Evolutionary conservation across 2,113 vertebrate species (phyloP).

Genomic region (Ctenodactylus gundi): DNA sequence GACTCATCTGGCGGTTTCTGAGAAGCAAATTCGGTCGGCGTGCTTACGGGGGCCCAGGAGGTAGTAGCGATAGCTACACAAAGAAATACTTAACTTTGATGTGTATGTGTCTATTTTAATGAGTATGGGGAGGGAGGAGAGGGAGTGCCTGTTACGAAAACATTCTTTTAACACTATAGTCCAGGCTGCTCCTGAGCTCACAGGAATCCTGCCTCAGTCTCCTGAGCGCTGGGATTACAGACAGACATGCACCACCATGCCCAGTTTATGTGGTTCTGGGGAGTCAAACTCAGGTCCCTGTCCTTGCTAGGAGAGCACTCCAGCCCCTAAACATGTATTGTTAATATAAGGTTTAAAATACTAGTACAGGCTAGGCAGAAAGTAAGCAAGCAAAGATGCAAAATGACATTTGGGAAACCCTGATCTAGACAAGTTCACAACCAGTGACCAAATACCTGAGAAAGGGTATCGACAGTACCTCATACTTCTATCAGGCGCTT

Average conservation of each 20-base stretch:
- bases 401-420: neutral
- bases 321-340: neutral
- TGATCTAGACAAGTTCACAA: neutral
- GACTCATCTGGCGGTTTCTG: neutral
- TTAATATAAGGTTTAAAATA: neutral
- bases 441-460: neutral
- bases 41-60: neutral
- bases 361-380: neutral
- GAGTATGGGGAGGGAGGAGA: neutral
- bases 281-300: too few species aligned
- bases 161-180: too few species aligned
- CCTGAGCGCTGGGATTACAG: too few species aligned
- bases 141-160: neutral
- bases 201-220: too few species aligned
- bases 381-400: neutral
- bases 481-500: neutral
- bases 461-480: neutral
- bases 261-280: too few species aligned
- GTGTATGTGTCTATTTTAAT: neutral
- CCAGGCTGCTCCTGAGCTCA: too few species aligned
- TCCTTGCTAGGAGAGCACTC: too few species aligned
- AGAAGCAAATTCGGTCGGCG: neutral
- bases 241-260: too few species aligned
- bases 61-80: neutral
- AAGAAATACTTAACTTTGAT: slow-evolving; percentile 36